These are phyloP conservation scores for Onthophagus taurus DNA, from an alignment of 1,140 invertebrate genomes.

Conservation along the genomic window DNA sequence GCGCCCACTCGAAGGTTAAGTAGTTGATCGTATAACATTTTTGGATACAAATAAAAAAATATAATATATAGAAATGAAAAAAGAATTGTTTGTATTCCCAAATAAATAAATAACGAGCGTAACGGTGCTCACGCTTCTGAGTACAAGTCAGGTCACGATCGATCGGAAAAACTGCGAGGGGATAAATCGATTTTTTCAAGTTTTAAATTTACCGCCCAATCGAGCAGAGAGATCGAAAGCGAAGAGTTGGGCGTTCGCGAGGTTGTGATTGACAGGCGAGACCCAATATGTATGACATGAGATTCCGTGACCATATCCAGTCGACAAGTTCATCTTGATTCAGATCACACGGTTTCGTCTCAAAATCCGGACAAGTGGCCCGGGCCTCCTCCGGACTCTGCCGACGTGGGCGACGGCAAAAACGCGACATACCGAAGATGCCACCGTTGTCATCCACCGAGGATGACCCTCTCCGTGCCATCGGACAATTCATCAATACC, in stretches of 20 bases:
- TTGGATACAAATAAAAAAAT: too few species aligned
- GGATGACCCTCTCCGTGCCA: too few species aligned
- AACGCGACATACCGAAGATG: too few species aligned
- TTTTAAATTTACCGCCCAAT: conserved; percentile 21
- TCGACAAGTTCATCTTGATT: conserved; percentile 13
- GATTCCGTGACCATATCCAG: conserved; percentile 14
- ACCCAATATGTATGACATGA: conserved; percentile 18
- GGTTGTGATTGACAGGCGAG: conserved; percentile 20
- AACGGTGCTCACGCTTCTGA: conserved; percentile 9
- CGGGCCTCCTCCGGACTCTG: too few species aligned
- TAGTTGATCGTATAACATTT: too few species aligned
- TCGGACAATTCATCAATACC: too few species aligned
- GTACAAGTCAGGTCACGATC: conserved; percentile 7
- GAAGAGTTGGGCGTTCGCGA: conserved; percentile 7
- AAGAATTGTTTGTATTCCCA: conserved; percentile 11
- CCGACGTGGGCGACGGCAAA: too few species aligned
- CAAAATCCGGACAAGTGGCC: conserved; percentile 8
- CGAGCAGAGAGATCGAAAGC: conserved; percentile 14
- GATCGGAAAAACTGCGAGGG: not conserved
- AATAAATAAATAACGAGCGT: conserved; percentile 14
- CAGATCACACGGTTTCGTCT: conserved; percentile 4
- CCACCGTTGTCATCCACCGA: too few species aligned
- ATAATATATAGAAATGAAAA: too few species aligned
- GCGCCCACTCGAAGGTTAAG: too few species aligned
- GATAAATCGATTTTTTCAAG: conserved; percentile 11